A percentile compares a stretch with the other conserved stretches of the same genome.
Evolutionary conservation across 2,888 invertebrate species (phyloP).

Genomic region (Torymus tubicola): DNA sequence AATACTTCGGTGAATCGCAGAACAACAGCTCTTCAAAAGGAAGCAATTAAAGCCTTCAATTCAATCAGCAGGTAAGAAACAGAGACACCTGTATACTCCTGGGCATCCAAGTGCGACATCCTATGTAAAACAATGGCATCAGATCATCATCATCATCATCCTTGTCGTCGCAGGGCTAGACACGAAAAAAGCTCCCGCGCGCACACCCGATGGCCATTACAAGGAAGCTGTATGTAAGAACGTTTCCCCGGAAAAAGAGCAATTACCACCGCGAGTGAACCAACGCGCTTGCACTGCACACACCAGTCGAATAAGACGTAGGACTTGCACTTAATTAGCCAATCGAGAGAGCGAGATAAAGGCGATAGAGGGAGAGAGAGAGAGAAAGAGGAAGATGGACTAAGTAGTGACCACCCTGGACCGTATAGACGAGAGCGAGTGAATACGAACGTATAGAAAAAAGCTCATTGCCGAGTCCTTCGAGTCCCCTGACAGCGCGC

Average conservation of each 20-base stretch:
- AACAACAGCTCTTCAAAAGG: no score
- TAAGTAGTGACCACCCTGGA: background rate
- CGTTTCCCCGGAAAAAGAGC: constrained; percentile 45
- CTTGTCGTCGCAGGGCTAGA: no score
- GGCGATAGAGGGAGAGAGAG: constrained; percentile 16
- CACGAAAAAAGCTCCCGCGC: no score
- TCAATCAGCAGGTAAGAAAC: constrained; percentile 3
- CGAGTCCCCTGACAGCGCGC: constrained; percentile 21
- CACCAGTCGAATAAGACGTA: constrained; percentile 50
- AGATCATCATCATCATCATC: no score
- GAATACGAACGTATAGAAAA: background rate
- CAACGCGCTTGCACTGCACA: no score
- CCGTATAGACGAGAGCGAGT: background rate
- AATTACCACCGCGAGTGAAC: constrained; percentile 19
- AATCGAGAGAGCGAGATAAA: constrained; percentile 44
- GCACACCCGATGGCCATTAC: constrained; percentile 20
- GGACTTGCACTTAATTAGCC: constrained; percentile 56
- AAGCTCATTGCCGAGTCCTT: constrained; percentile 45
- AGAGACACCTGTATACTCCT: background rate
- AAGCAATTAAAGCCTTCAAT: no score
- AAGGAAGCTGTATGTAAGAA: constrained; percentile 42
- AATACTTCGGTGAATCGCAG: no score
- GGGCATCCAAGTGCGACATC: constrained; percentile 28
- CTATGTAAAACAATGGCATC: constrained; percentile 44
- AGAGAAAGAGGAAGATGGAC: constrained; percentile 5